Percentiles rank a stretch among this genome's conserved stretches.
Evolutionary conservation across 2,888 invertebrate genomes (phyloP).

Genomic region (Lasius fuliginosus): DNA sequence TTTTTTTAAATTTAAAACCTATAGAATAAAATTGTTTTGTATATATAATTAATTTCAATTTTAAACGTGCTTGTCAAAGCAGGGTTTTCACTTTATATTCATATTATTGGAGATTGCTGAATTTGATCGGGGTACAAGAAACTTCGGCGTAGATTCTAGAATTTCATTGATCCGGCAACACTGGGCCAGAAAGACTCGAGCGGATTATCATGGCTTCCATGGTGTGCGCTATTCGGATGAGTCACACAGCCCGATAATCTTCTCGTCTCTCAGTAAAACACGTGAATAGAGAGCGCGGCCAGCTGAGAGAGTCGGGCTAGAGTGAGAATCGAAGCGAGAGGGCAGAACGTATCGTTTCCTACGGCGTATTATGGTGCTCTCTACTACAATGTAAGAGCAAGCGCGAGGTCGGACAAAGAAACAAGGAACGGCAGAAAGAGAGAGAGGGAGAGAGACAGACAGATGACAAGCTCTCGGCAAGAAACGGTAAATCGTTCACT

Average conservation of each 20-base stretch:
- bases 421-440: conserved; percentile 17
- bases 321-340: conserved; percentile 58
- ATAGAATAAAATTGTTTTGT: not conserved
- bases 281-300: conserved; percentile 69
- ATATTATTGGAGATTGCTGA: conserved; percentile 11
- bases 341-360: conserved; percentile 63
- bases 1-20: not conserved
- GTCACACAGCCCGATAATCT: conserved; percentile 74
- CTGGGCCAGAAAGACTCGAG: conserved; percentile 41
- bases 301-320: conserved; percentile 50
- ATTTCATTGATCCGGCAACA: conserved; percentile 36
- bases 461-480: conserved; percentile 62
- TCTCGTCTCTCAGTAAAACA: conserved; percentile 59
- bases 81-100: not conserved
- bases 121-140: not conserved
- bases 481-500: conserved; percentile 76
- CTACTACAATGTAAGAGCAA: conserved; percentile 59
- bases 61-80: not conserved
- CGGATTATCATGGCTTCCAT: conserved; percentile 66
- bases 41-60: not conserved
- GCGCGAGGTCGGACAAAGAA: conserved; percentile 32
- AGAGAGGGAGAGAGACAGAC: conserved; percentile 35
- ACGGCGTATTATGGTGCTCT: conserved; percentile 51
- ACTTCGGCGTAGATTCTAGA: conserved; percentile 2
- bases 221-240: conserved; percentile 68